Percentiles rank a stretch among this genome's conserved stretches.
phyloP scores from a whole-genome alignment of 2,113 vertebrate genomes.

The Toxostoma redivivum region DNA sequence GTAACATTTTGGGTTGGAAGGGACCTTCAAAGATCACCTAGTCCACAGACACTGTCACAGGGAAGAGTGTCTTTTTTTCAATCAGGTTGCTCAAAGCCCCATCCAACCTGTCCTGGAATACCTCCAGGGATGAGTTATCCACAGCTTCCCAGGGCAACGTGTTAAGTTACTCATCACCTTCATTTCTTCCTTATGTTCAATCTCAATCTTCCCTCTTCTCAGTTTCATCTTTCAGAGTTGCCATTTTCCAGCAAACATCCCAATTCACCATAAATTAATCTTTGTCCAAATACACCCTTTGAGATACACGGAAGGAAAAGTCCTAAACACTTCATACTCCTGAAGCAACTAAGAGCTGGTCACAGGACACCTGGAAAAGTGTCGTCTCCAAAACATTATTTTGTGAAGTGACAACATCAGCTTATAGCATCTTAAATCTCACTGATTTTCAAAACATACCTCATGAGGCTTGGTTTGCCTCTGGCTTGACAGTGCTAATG shows the following conservation, averaged over 20 bases:
- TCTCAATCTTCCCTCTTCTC: not conserved
- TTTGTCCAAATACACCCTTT: not conserved
- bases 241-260: not conserved
- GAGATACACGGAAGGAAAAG: fast-evolving
- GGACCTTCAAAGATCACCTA: not conserved
- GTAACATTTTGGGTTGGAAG: fast-evolving
- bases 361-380: not conserved
- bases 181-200: not conserved
- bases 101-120: not conserved
- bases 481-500: not conserved
- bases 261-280: not conserved
- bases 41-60: not conserved
- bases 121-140: not conserved
- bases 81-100: not conserved
- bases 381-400: not conserved
- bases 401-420: not conserved
- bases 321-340: not conserved
- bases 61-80: not conserved
- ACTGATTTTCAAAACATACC: not conserved
- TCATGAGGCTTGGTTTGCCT: not conserved
- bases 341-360: not conserved
- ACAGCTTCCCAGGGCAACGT: not conserved
- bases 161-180: not conserved
- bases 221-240: not conserved
- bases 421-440: not conserved